Evolutionary conservation across 2,888 invertebrate genomes (phyloP), one percentile per base, ranked within the genome.

Genomic region (Dorcus parallelipipedus): DNA sequence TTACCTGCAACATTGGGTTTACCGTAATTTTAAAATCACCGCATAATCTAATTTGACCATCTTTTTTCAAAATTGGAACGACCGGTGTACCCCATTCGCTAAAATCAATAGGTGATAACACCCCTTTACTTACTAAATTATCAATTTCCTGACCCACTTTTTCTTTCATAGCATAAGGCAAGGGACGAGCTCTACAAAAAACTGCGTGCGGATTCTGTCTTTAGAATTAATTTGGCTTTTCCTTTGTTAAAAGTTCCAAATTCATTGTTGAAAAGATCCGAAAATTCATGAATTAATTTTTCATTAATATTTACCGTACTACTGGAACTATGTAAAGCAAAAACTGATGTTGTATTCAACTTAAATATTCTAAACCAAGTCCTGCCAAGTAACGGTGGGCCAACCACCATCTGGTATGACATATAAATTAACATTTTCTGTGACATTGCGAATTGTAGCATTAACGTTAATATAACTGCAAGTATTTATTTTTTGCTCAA

Each of bases 21-120:
- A 17, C 26, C 58, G 56, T 49, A 14, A 14, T 14, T 14, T 14
- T 14, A 14, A 14, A 14, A 14, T 14, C 14, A 14, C 14, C 14
- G 14, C 65, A 64, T 20, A 66, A 6, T 9, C 62, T 62, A n/a
- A 62, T 45, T 47, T 63, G 60, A 60, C 60, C 4, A 70, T 14
- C 14, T 14, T 14, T 14, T 14, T 14, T 14, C 14, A 14, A 14
- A 14, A 14, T 14, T 14, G 14, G 14, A 14, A 14, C 14, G 38
- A 61, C 56, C 26, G 61, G 54, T n/a, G 59, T 59, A 3, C 49
- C 59, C 54, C 59, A 61, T 20, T 56, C 49, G 17, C 38, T 47
- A 50, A 47, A 59, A 50, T 53, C 56, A 9, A 59, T 49, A 17
- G 58, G 38, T 38, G 42, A 7, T 58, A 49, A 14, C 14, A 14